Evolutionary conservation across 2,797 vertebrate genomes (phyloP), one percentile per base, ranked within the genome.

Genomic region (Melanitta fusca): DNA sequence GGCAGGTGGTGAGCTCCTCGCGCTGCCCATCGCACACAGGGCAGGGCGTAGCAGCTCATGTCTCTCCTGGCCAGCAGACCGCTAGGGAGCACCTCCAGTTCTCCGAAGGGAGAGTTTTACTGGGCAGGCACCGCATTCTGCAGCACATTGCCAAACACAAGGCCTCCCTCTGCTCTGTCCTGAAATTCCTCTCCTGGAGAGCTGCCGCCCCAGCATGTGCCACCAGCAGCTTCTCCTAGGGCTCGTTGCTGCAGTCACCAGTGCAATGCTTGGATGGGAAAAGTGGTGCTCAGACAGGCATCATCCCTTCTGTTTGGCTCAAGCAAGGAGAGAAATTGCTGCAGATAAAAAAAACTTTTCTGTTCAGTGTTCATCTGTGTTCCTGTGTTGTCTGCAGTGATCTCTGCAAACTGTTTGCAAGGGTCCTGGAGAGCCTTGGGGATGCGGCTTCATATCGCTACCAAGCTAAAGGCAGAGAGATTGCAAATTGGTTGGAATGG

Each of bases 301-400:
- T 2, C 0, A 11, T 13, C 68, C 62, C 17, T 13, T 38, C 3
- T n/a, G 1, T n/a, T 10, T 4, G 4, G 5, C 60, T 17, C 38
- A 8, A 28, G 51, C 0, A 1, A 58, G 5, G 28, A 28, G 13
- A 60, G 39, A 15, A 45, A 10, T 36, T 27, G 47, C 54, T 25
- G 78, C n/a, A 8, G 34, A 18, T 3, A 6, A 6, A 30, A 9
- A 9, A 34, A 36, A 22, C 4, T 13, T 22, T 3, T 39, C 45
- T 38, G 13, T 13, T 19, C 34, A 0, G 53, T 0, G 0, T 2
- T 4, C 2, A 1, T 3, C 73, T 11, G 0, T 6, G 28, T 43
- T 38, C 54, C 18, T 4, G 11, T 2, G 6, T 4, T 8, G n/a
- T 6, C 69, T 19, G 43, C 39, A 4, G 6, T 3, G 13, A 22